Conservation (phyloP, 1,140 invertebrate species). For the Nasonia vitripennis region DNA sequence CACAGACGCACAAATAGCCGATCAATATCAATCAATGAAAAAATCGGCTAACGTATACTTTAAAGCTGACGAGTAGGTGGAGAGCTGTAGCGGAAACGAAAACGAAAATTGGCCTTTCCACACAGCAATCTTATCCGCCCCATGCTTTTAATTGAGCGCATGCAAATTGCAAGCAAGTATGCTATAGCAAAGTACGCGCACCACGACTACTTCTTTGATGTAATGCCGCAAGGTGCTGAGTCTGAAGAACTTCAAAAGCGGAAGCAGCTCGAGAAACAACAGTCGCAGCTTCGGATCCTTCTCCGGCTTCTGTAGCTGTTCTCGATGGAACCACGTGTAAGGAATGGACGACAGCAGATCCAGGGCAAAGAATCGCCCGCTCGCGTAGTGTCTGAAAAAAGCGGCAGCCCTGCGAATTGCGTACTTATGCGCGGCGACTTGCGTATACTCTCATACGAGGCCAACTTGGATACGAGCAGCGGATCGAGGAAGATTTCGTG, state of each 20-base stretch:
- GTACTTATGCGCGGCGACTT: no score
- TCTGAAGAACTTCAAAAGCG: conserved; percentile 60
- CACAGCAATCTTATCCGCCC: no score
- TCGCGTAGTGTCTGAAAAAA: conserved; percentile 58
- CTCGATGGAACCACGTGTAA: conserved; percentile 60
- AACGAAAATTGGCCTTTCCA: no score
- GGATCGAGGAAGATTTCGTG: conserved; percentile 61
- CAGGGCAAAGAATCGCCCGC: conserved; percentile 58
- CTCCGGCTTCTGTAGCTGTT: conserved; percentile 42
- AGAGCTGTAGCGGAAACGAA: no score
- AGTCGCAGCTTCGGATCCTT: conserved; percentile 55
- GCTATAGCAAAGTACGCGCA: conserved; percentile 37
- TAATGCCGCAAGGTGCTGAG: conserved; percentile 58
- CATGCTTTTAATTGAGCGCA: no score
- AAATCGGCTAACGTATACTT: no score
- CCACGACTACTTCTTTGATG: conserved; percentile 56
- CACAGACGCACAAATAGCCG: no score
- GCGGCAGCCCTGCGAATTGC: not conserved
- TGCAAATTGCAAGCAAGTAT: no score
- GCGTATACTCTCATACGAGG: not conserved
- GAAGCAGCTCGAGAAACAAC: conserved; percentile 59
- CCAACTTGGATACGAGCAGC: conserved; percentile 58
- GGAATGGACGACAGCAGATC: conserved; percentile 64
- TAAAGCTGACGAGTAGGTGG: no score
- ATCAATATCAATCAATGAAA: no score